Conservation (phyloP, 2,113 vertebrate genomes). For the Axis porcinus region DNA sequence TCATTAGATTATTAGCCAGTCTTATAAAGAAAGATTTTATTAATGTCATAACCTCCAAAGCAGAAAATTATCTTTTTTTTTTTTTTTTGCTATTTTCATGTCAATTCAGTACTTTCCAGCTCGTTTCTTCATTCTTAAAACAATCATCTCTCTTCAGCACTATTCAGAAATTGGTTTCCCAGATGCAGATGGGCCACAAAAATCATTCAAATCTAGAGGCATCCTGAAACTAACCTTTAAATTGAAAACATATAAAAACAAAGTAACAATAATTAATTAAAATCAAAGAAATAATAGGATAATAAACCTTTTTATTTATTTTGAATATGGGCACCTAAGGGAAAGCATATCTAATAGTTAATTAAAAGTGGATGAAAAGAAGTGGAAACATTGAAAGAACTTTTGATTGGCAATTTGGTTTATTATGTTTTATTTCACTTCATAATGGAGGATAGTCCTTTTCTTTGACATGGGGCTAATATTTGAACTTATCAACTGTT, state of each 20-base stretch:
- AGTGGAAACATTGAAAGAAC: background rate
- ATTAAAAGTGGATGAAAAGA: background rate
- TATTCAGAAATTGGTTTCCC: background rate
- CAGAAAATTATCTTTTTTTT: background rate
- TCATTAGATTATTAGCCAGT: background rate
- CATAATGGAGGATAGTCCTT: background rate
- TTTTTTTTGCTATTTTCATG: background rate
- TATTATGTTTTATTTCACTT: background rate
- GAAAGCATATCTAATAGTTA: background rate
- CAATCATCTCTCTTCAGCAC: background rate
- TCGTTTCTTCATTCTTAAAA: background rate
- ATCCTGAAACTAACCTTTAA: slow-evolving; percentile 10
- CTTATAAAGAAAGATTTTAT: background rate
- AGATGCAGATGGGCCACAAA: background rate
- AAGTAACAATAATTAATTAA: background rate
- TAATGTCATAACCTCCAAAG: background rate
- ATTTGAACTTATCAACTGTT: background rate
- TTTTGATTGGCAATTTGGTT: background rate
- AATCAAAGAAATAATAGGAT: background rate
- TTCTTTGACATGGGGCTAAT: background rate
- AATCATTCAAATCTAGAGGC: background rate
- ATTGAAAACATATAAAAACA: background rate
- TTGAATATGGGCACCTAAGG: background rate
- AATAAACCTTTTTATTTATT: background rate
- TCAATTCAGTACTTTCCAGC: background rate